Evolutionary conservation across 2,888 invertebrate species (phyloP).

Genomic region (Linyphia triangularis): DNA sequence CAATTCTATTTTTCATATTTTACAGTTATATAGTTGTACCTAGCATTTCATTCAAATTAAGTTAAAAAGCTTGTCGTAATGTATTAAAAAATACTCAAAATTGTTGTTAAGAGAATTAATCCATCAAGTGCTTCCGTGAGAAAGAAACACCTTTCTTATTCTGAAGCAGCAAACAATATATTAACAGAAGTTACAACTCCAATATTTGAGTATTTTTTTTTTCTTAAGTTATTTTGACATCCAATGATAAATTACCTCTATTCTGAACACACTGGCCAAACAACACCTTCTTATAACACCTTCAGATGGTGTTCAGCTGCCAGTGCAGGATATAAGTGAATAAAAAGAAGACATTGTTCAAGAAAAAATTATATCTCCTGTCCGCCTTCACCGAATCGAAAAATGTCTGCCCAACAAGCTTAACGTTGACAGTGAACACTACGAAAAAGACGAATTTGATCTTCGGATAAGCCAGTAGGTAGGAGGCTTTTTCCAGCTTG

Average conservation of each 20-base stretch:
- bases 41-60: no score
- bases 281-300: constrained; percentile 10
- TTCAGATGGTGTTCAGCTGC: constrained; percentile 17
- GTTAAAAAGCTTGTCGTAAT: no score
- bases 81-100: no score
- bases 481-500: not conserved
- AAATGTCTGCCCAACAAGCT: constrained; percentile 21
- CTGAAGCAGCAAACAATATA: not conserved
- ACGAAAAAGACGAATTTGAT: not conserved
- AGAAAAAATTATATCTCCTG: not conserved
- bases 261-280: not conserved
- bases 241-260: constrained; percentile 20
- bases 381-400: not conserved
- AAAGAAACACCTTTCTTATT: no score
- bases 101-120: no score
- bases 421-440: not conserved
- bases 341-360: not conserved
- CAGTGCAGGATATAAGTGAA: constrained; percentile 1
- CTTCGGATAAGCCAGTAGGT: not conserved
- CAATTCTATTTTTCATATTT: no score
- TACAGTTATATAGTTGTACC: no score
- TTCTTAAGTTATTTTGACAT: constrained; percentile 19
- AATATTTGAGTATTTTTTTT: not conserved
- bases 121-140: no score
- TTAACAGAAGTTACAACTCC: not conserved